phyloP scores from a whole-genome alignment of 1,140 invertebrate genomes.

The Brachionus rotundiformis region DNA sequence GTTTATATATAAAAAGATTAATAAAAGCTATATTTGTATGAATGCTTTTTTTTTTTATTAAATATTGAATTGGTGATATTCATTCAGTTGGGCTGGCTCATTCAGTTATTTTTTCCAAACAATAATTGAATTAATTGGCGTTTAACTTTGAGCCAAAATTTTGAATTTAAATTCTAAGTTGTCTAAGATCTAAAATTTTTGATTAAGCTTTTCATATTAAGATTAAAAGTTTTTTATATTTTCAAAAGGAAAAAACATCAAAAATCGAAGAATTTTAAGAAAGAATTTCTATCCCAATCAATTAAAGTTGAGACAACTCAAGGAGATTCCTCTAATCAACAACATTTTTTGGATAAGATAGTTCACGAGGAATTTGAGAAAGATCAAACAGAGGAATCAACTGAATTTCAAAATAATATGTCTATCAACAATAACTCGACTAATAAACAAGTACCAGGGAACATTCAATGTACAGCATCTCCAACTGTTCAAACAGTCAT shows the following conservation, averaged over 20 bases:
- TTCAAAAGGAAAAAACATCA: constrained; percentile 40
- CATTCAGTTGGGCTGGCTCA: neutral
- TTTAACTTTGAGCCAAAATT: neutral
- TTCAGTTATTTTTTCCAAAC: neutral
- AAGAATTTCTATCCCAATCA: neutral
- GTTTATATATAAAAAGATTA: neutral
- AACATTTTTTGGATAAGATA: neutral
- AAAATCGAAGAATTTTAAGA: constrained; percentile 24
- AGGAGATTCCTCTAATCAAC: neutral
- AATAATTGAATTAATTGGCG: neutral
- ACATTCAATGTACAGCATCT: neutral
- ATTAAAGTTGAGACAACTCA: neutral
- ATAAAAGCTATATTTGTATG: neutral
- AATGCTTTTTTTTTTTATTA: neutral
- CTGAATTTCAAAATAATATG: neutral
- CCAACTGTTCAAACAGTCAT: constrained; percentile 24
- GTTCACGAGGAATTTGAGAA: neutral
- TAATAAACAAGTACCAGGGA: constrained; percentile 1
- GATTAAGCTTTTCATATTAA: neutral
- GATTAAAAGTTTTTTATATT: neutral
- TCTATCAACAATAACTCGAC: neutral
- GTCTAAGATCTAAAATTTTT: neutral
- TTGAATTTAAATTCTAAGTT: neutral
- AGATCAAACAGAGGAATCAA: neutral
- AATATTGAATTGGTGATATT: neutral